Evolutionary conservation across 2,113 vertebrate species (phyloP), one percentile per base, ranked within the genome.

Genomic region (Aspidoscelis tigris): DNA sequence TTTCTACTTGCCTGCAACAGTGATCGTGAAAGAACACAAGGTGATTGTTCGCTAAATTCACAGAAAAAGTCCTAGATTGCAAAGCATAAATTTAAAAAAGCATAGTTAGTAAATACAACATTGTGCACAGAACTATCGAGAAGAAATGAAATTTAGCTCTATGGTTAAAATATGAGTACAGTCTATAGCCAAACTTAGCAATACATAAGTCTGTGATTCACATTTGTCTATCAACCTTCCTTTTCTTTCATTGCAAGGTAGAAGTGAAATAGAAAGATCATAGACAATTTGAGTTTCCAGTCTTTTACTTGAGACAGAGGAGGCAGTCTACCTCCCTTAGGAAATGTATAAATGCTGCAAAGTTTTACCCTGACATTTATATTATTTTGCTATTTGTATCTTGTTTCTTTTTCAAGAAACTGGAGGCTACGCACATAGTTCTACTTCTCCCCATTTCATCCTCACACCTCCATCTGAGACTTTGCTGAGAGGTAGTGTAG

Each of bases 21-120:
- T 83, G 98, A 99, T 94, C 99, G 97, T 91, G 99, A 99, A 84
- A 99, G 97, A 86, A 99, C 98, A 94, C 98, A 99, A 1, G 99
- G 99, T 44, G 98, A 99, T 50, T 99, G 98, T 87, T 99, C 99
- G 90, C 99, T 99, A 93, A 99, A 99, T 91, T 99, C 98, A 97
- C 98, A 99, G 93, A 99, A 99, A 90, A 99, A 99, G 89, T 99
- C 99, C 99, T 99, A 83, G 84, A 10, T 83, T 58, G 89, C 21
- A 88, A 79, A 90, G 58, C 1, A 90, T 77, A 43, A 61, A 55
- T 44, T 81, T 58, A 81, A 89, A 69, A 11, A 78, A 0, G 5
- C 58, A 61, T 66, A 22, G n/a, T 87, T 81, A 92, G 64, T 33
- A 33, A 33, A 33, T 33, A 33, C 33, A 58, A 58, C 55, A 58